These are phyloP conservation scores for Arrhopalites spinosus DNA, from an alignment of 2,888 invertebrate genomes.

Conservation along the genomic window DNA sequence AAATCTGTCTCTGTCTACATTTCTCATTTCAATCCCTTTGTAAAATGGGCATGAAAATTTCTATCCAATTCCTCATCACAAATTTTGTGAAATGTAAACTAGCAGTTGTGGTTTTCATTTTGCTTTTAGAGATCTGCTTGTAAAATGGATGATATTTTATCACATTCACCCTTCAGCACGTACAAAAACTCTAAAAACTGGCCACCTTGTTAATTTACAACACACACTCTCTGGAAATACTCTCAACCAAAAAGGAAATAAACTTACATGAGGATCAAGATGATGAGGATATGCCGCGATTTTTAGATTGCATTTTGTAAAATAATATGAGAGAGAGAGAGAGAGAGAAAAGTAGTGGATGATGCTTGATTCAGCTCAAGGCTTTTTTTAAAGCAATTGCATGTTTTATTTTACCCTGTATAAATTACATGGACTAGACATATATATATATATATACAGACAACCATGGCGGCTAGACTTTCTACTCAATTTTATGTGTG, in stretches of 20 bases:
- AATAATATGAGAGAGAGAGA: too few relatives aligned
- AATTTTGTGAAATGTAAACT: conserved; percentile 19
- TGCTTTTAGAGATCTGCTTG: neutral
- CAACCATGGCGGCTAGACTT: too few relatives aligned
- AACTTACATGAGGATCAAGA: neutral
- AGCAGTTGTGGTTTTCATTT: neutral
- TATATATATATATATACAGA: neutral
- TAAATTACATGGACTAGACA: neutral
- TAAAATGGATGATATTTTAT: neutral
- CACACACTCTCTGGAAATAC: neutral
- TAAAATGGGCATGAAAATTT: neutral
- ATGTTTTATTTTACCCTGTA: too few relatives aligned
- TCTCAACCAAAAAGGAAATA: too few relatives aligned
- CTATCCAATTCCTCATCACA: neutral
- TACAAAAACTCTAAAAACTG: neutral
- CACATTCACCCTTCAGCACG: neutral
- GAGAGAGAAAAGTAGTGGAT: too few relatives aligned
- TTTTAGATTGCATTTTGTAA: neutral
- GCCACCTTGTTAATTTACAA: neutral
- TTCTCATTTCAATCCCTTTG: neutral
- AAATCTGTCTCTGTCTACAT: conserved; percentile 4
- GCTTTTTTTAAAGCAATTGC: too few relatives aligned
- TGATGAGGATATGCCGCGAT: too few relatives aligned
- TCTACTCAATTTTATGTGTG: too few relatives aligned
- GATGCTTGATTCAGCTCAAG: too few relatives aligned